Evolutionary conservation across 2,888 invertebrate genomes (phyloP).

Genomic region (Thumatha senex): DNA sequence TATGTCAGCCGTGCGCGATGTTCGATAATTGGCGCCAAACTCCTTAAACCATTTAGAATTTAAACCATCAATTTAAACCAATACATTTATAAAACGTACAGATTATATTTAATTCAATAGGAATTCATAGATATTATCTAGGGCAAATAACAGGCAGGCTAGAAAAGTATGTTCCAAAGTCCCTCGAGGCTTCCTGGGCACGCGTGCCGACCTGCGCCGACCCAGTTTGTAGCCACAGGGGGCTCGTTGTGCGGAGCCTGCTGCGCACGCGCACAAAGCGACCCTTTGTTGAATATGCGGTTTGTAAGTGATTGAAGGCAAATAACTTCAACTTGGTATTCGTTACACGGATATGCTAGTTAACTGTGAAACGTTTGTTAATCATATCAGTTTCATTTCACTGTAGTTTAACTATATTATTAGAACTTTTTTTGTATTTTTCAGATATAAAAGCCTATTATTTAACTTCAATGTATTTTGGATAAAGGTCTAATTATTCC

Average conservation of each 20-base stretch:
- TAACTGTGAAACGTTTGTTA: too few species aligned
- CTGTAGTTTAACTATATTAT: neutral
- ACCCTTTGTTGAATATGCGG: slow-evolving; percentile 2
- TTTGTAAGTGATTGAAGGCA: neutral
- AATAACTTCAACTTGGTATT: neutral
- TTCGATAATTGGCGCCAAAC: too few species aligned
- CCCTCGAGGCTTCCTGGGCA: slow-evolving; percentile 16
- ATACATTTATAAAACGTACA: too few species aligned
- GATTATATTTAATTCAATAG: neutral
- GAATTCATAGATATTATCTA: slow-evolving; percentile 1
- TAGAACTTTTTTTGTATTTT: too few species aligned
- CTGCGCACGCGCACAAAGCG: slow-evolving; percentile 8
- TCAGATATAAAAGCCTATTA: too few species aligned
- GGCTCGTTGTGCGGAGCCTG: slow-evolving; percentile 28
- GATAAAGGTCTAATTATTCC: too few species aligned
- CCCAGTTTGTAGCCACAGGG: slow-evolving; percentile 23
- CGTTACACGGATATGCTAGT: neutral
- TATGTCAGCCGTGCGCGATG: too few species aligned
- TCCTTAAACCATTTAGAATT: too few species aligned
- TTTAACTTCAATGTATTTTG: too few species aligned
- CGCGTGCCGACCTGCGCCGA: slow-evolving; percentile 7
- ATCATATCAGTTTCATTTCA: neutral
- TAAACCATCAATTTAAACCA: too few species aligned
- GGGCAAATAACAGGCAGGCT: slow-evolving; percentile 22
- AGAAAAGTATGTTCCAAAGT: slow-evolving; percentile 15